Base-by-base conservation (phyloP, 2,113 vertebrate species). In the Ophthalmolycus amberensis region DNA sequence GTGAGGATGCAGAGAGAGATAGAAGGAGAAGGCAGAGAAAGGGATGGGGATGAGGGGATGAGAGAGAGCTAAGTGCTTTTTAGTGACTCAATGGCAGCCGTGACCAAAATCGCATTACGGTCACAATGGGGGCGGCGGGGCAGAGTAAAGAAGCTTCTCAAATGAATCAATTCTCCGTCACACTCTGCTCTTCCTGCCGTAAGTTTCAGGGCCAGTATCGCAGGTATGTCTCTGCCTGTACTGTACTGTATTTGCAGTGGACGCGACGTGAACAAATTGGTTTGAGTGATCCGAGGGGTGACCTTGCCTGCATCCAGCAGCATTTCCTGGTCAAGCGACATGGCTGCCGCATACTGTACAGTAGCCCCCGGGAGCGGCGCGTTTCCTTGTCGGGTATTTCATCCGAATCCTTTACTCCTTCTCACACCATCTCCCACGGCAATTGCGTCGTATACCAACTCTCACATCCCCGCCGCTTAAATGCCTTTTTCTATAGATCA, bases 401-500 rank as follows among this genome's bases (percentile, higher is more conserved):
- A 80, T 85, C 88, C 88, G 44, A 82, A 88, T 91, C 86, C 88
- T 77, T 87, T 62, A 73, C 85, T 87, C 79, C 72, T 85, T 16
- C 83, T 87, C 86, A 77, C 80, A 27, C 76, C 75, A 75, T 81
- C 90, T 89, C 91, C 85, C 79, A 58, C 16, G 58, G 79, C 75
- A 71, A 89, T 89, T 81, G 77, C 75, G 54, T 84, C 59, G 59
- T 75, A 67, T 85, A 84, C 82, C 22, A 71, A 83, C 86, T 85
- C 86, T 87, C 91, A 82, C 90, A 84, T 85, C 82, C 80, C 84
- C 9, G 6, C 73, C 67, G 11, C 86, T 59, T 94, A 90, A 92
- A 92, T 92, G 92, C 86, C 77, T 89, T 93, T 91, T 89, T 85
- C 88, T 82, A 86, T 91, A 92, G 91, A 90, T 93, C 93, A 93